phyloP scores from a whole-genome alignment of 2,113 vertebrate genomes.

The Crypturellus undulatus region DNA sequence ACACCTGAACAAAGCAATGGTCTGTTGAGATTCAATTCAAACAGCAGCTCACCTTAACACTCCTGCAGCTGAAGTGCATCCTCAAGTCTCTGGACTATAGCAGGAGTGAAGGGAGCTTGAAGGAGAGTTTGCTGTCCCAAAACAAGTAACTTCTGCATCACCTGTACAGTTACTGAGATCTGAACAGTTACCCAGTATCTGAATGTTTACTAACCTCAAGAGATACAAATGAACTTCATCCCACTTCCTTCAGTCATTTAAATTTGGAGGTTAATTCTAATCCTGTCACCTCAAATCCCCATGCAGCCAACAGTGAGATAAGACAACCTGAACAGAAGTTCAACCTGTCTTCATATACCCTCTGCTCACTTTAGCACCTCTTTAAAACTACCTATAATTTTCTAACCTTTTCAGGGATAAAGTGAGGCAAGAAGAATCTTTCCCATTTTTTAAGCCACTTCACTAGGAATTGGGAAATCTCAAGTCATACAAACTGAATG shows the following conservation, averaged over 20 bases:
- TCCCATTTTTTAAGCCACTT: background rate
- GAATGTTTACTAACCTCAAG: background rate
- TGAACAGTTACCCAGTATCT: background rate
- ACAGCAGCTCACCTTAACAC: background rate
- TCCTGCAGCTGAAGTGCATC: background rate
- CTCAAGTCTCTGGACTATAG: background rate
- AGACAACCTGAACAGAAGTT: background rate
- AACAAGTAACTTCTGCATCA: background rate
- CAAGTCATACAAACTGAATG: background rate
- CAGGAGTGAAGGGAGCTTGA: background rate
- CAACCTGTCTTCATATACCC: background rate
- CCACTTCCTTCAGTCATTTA: background rate
- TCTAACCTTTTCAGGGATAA: background rate
- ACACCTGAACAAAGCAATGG: background rate
- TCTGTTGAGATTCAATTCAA: background rate
- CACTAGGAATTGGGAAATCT: background rate
- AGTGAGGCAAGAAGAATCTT: background rate
- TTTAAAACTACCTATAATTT: background rate
- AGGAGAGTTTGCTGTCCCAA: background rate
- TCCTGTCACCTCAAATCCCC: background rate
- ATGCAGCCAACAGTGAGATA: background rate
- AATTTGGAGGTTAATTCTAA: background rate
- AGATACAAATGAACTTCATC: background rate
- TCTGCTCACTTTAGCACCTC: background rate
- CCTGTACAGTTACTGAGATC: accelerated